Percentiles rank a stretch among this genome's conserved stretches.
These are phyloP conservation scores for Gambusia affinis DNA, from an alignment of 2,113 vertebrate species.

Conservation along the genomic window DNA sequence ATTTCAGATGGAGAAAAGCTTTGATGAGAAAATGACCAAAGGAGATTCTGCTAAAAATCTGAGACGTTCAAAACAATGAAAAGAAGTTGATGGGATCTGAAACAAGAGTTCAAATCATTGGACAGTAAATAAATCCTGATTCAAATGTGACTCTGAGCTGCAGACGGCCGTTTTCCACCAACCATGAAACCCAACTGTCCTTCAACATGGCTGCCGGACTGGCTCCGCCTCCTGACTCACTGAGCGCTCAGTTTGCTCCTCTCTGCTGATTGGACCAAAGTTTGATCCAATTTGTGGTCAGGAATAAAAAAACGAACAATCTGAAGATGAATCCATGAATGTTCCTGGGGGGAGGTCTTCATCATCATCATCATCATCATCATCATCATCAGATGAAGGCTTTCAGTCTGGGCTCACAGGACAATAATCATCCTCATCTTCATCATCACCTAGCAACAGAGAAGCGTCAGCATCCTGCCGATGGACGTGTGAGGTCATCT, in stretches of 20 bases:
- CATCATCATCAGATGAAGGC: constrained; percentile 32
- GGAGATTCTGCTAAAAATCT: too few species aligned
- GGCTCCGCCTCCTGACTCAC: background rate
- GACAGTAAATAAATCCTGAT: too few species aligned
- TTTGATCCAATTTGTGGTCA: background rate
- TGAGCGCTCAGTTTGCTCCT: background rate
- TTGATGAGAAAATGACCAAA: too few species aligned
- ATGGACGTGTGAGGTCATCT: background rate
- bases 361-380: constrained; percentile 42
- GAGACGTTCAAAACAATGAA: too few species aligned
- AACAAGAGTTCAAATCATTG: too few species aligned
- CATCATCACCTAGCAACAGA: constrained; percentile 5
- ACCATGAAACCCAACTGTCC: too few species aligned
- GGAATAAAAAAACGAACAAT: too few species aligned
- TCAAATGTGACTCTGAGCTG: too few species aligned
- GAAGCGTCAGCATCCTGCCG: background rate
- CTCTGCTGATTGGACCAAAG: background rate
- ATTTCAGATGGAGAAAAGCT: too few species aligned
- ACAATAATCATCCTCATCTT: constrained; percentile 44
- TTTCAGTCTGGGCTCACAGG: constrained; percentile 55
- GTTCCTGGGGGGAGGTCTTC: background rate
- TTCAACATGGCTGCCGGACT: background rate
- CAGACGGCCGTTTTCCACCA: too few species aligned
- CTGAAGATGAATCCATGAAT: background rate
- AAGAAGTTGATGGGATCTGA: too few species aligned